Evolutionary conservation across 2,797 vertebrate genomes (phyloP), one percentile per base, ranked within the genome.

Genomic region (Thripadectes ignobilis): DNA sequence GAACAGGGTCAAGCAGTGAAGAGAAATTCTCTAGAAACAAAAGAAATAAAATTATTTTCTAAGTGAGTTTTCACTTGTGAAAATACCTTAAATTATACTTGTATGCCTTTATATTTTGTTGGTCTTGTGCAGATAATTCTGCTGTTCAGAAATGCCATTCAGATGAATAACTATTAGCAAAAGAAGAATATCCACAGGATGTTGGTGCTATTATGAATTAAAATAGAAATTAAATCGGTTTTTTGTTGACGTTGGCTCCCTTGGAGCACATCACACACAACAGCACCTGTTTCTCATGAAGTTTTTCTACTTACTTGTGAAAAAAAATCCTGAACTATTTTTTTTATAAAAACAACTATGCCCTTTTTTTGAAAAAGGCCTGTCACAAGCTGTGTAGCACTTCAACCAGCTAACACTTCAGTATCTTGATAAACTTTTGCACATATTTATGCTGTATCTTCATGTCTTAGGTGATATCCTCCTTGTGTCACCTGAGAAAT

Each of bases 371-470:
- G 2, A 34, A 67, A 68, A 74, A 45, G 3, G 7, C 8, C 8
- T 69, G 24, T 52, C 51, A 67, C 32, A 45, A 71, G 45, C 26
- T 54, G 16, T 59, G 55, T 89, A 73, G 12, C 16, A 24, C 29
- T 87, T 79, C 48, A 85, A 22, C 21, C 7, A 89, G 6, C 14
- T 83, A 67, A 71, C 48, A 65, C 12, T 74, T 91, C 24, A n/a
- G 57, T 39, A 71, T n/a, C 43, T 85, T 65, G 57, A 91, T 77
- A 92, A 72, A 68, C 24, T 36, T 93, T 92, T 94, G n/a, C 76
- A 88, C 41, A 30, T 73, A 81, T 65, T 74, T 85, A 38, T 71
- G 22, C 19, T 71, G 6, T 12, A 52, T 71, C 49, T 95, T 74
- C 63, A 38, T 86, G 58, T 80, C 43, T 49, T 71, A 65, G 54